phyloP scores from a whole-genome alignment of 2,113 vertebrate species.

The Todiramphus saurophagus region DNA sequence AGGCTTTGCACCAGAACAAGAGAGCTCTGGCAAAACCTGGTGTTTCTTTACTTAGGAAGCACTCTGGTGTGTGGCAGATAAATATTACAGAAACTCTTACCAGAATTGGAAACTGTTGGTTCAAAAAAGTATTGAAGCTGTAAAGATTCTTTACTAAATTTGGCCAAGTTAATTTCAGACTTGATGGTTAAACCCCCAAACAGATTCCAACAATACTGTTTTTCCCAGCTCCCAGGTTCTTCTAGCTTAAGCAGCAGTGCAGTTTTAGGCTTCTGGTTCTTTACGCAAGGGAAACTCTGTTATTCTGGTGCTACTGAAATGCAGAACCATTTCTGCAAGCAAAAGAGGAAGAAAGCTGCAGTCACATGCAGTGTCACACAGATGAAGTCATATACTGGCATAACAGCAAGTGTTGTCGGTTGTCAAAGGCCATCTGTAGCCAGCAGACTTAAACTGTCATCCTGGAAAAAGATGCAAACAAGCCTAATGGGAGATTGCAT shows the following conservation, averaged over 20 bases:
- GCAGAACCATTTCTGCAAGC: neutral
- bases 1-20: neutral
- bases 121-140: neutral
- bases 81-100: neutral
- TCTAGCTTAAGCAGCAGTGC: neutral
- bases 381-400: slow-evolving; percentile 69
- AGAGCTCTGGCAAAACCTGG: neutral
- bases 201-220: neutral
- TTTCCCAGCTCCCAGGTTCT: neutral
- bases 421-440: slow-evolving; percentile 70
- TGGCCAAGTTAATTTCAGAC: neutral
- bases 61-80: neutral
- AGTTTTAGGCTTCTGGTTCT: neutral
- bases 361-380: slow-evolving; percentile 60
- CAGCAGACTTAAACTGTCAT: slow-evolving; percentile 52
- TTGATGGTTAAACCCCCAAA: neutral
- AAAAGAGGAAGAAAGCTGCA: slow-evolving; percentile 46
- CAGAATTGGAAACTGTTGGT: neutral
- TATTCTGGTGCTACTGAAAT: neutral
- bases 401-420: slow-evolving; percentile 56
- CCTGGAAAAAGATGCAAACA: slow-evolving; percentile 60
- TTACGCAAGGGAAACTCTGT: neutral
- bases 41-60: neutral
- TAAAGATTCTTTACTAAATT: neutral
- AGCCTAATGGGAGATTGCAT: slow-evolving; percentile 43